Conservation (phyloP, 2,888 invertebrate species). For the Heliothis peltigera region DNA sequence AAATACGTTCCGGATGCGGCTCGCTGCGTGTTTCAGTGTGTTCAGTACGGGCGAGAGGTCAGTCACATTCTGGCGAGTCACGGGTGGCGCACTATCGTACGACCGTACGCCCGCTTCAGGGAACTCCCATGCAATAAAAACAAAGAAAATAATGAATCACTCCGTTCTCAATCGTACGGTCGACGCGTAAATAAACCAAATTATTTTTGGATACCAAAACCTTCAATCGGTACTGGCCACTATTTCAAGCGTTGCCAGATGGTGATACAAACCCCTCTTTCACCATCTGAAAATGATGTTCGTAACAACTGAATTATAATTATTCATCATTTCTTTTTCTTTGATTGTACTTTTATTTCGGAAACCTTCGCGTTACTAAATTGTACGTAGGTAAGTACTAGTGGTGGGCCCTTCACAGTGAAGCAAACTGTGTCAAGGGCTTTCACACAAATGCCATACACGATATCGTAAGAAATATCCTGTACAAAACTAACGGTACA, state of each 20-base stretch:
- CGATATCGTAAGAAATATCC: constrained; percentile 17
- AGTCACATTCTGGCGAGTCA: constrained; percentile 29
- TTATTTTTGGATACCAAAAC: constrained; percentile 31
- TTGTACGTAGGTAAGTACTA: background rate
- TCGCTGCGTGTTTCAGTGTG: constrained; percentile 47
- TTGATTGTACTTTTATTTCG: background rate
- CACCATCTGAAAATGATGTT: constrained; percentile 5
- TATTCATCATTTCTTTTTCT: background rate
- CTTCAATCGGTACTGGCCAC: constrained; percentile 25
- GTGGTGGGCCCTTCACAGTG: constrained; percentile 14
- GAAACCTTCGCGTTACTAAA: background rate
- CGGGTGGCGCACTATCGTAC: background rate
- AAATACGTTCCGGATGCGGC: constrained; percentile 27
- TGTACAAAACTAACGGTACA: background rate
- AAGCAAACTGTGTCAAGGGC: constrained; percentile 37
- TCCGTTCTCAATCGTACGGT: constrained; percentile 12
- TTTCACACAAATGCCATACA: constrained; percentile 7
- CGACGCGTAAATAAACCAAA: constrained; percentile 32
- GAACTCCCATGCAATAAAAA: constrained; percentile 35
- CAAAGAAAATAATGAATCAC: constrained; percentile 51
- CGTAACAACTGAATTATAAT: background rate
- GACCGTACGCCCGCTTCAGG: constrained; percentile 14
- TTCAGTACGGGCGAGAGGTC: constrained; percentile 40
- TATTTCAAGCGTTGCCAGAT: constrained; percentile 18
- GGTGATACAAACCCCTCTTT: constrained; percentile 6